Evolutionary conservation across 2,113 vertebrate genomes (phyloP).

Genomic region (Hemibagrus wyckioides): DNA sequence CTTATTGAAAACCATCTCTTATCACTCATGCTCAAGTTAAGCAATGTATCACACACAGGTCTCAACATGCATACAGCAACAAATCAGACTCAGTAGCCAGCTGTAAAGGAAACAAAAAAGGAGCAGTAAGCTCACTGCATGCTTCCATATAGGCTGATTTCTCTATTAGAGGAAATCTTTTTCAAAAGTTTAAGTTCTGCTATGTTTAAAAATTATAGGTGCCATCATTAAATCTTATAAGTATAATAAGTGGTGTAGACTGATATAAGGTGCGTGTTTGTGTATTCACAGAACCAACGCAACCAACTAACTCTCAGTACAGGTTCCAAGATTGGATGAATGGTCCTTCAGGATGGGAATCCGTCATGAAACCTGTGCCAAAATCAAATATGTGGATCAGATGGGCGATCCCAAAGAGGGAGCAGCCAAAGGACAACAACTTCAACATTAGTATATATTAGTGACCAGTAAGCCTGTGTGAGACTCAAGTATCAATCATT

Average conservation of each 20-base stretch:
- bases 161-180: not conserved
- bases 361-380: too few relatives aligned
- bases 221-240: slow-evolving; percentile 32
- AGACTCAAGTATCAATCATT: not conserved
- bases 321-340: too few relatives aligned
- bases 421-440: too few relatives aligned
- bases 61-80: not conserved
- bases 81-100: not conserved
- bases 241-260: slow-evolving; percentile 33
- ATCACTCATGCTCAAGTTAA: slow-evolving; percentile 14
- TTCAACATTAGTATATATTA: too few relatives aligned
- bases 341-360: too few relatives aligned
- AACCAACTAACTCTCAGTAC: too few relatives aligned
- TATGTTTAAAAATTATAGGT: slow-evolving; percentile 6
- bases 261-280: not conserved
- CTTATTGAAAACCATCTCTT: slow-evolving; percentile 8
- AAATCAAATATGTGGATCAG: too few relatives aligned
- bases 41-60: slow-evolving; percentile 30
- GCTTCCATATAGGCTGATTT: not conserved
- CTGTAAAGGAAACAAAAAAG: not conserved
- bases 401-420: too few relatives aligned
- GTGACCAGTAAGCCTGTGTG: not conserved
- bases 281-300: slow-evolving; percentile 48
- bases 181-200: not conserved
- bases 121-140: not conserved